Base-by-base conservation (phyloP, 2,797 vertebrate genomes). In the Uromys caudimaculatus region DNA sequence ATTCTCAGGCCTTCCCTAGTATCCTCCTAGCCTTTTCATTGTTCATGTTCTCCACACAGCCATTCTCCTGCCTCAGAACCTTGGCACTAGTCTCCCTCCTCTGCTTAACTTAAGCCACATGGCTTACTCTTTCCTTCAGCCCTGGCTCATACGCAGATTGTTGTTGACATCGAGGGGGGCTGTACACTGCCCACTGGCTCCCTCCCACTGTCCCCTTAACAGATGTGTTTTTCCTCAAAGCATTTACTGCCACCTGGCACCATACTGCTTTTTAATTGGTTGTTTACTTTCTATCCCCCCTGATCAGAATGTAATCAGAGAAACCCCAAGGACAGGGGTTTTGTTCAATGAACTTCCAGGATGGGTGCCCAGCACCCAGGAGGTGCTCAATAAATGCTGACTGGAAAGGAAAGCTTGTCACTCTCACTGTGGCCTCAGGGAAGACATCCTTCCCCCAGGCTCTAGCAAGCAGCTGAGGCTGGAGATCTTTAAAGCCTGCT, bases 111-210 rank as follows among this genome's bases (percentile, higher is more conserved):
- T 44, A 10, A 56, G 19, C 0, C 35, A 21, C 11, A 0, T 3
- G 90, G 44, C 78, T 54, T 16, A 0, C 35, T 9, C 60, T 93
- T 71, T 58, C 60, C 75, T 52, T 71, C 44, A 2, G 52, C 71
- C 54, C 85, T 41, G 38, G 56, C 58, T 92, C 69, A 32, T 3
- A 19, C 11, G 23, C 24, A 0, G 4, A 2, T 4, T 77, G 94
- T 82, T 90, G 47, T 83, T 54, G 78, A 73, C 1, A 0, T 6
- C 0, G 0, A 0, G 4, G 3, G 0, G 19, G n/a, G 60, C 58
- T 7, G 0, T 0, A 6, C 17, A 9, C 32, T 0, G 12, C 38
- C 12, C 5, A 0, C 1, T 35, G 3, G 0, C 13, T 56, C 6
- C 4, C 67, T 0, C 19, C 2, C 11, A 1, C 3, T 52, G 27